These are phyloP conservation scores for Dyspetes luteomarginatus DNA, from an alignment of 2,888 invertebrate species.

Conservation along the genomic window DNA sequence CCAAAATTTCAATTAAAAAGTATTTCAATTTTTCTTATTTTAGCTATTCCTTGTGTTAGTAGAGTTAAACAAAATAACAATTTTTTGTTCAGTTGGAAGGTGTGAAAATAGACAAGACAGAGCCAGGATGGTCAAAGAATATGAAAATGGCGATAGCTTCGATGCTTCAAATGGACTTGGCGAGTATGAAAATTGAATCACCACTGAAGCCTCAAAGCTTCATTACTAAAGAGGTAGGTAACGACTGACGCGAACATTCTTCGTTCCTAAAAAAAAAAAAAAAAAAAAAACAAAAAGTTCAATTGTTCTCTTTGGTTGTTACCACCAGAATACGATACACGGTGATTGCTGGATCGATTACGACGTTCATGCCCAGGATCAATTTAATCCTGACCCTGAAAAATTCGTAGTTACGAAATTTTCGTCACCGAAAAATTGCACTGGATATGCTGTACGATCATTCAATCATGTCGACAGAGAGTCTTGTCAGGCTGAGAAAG, in stretches of 20 bases:
- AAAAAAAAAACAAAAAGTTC: not conserved
- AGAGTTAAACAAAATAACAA: not conserved
- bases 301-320: slow-evolving; percentile 84
- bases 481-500: slow-evolving; percentile 64
- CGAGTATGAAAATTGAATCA: slow-evolving; percentile 58
- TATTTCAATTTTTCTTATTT: not conserved
- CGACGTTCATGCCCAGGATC: slow-evolving; percentile 73
- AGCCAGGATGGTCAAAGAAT: slow-evolving; percentile 81
- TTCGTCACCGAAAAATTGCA: slow-evolving; percentile 75
- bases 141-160: slow-evolving; percentile 82
- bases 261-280: slow-evolving; percentile 55
- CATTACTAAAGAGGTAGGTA: slow-evolving; percentile 81
- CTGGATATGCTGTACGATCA: slow-evolving; percentile 73
- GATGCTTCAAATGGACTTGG: slow-evolving; percentile 81
- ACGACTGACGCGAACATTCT: slow-evolving; percentile 81
- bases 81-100: slow-evolving; percentile 73
- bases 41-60: not conserved
- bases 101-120: slow-evolving; percentile 75
- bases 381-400: not conserved
- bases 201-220: slow-evolving; percentile 75
- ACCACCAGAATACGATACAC: slow-evolving; percentile 82
- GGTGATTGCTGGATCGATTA: slow-evolving; percentile 80
- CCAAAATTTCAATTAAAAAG: too few relatives aligned
- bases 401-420: slow-evolving; percentile 76
- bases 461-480: slow-evolving; percentile 73